Percentiles rank a stretch among this genome's conserved stretches.
Conservation (phyloP, 2,113 vertebrate genomes). For the Geococcyx californianus region DNA sequence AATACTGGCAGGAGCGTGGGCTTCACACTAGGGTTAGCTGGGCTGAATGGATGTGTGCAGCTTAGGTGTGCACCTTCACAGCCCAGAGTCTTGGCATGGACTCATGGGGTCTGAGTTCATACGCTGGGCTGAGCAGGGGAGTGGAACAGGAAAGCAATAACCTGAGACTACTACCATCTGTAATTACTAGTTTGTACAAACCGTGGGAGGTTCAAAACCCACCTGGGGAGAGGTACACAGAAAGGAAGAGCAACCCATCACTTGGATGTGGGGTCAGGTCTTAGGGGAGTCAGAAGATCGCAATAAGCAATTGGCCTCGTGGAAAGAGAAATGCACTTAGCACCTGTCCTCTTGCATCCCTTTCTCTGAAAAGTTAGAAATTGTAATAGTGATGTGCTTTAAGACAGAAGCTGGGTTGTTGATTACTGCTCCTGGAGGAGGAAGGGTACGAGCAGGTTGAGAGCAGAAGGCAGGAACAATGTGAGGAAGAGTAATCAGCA, state of each 20-base stretch:
- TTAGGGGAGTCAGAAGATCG: background rate
- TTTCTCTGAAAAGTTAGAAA: background rate
- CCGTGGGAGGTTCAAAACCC: background rate
- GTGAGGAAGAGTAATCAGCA: background rate
- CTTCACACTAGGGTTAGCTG: background rate
- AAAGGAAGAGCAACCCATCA: background rate
- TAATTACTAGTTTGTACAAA: background rate
- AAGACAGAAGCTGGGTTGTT: background rate
- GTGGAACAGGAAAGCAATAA: background rate
- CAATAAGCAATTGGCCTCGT: background rate
- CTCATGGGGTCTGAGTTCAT: background rate
- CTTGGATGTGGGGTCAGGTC: background rate
- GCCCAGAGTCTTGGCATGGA: background rate
- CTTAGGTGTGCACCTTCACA: background rate
- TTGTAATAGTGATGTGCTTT: background rate
- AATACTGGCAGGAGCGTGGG: background rate
- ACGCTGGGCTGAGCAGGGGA: background rate
- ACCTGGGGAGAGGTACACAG: fast-evolving
- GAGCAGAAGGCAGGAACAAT: background rate
- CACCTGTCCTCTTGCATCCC: fast-evolving
- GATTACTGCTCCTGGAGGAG: background rate
- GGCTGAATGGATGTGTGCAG: background rate
- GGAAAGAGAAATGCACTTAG: background rate
- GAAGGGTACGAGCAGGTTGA: background rate
- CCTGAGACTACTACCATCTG: background rate